Evolutionary conservation across 1,140 invertebrate genomes (phyloP), one percentile per base, ranked within the genome.

Genomic region (Drosophila triauraria): DNA sequence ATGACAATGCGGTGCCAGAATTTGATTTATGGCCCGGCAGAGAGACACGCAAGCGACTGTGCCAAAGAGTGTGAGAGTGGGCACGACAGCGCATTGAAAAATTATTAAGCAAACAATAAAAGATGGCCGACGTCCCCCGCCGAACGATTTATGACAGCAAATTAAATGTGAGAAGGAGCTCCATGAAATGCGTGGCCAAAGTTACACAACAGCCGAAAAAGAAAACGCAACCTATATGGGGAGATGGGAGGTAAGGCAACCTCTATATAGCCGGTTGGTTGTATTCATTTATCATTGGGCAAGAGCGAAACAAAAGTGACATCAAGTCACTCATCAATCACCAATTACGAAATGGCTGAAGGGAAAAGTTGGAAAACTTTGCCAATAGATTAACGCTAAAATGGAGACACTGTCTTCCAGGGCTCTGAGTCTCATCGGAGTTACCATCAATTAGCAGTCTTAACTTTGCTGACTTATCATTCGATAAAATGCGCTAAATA

Each of bases 321-420:
- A 90, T 88, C 79, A 58, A 85, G 84, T 83, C 78, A 87, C 75
- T 91, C 83, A 91, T 91, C 88, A 91, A 91, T 91, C 88, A 91
- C 58, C 87, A 91, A 91, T 91, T 91, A 91, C 81, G 81, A 80
- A 85, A 82, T 82, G 74, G 25, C 51, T 30, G 25, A 50, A 32
- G 30, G 20, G n/a, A 61, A 57, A 50, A 23, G 13, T 27, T 10
- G 77, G 64, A 75, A 82, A 88, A 76, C 57, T 61, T 85, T 59
- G 46, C 58, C 81, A 85, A 88, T 91, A 91, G 87, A 88, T 83
- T 78, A 75, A 72, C 71, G 74, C 65, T 81, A 78, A 81, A 83
- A 51, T 30, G 30, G 40, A 86, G 75, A 75, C 67, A 47, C 10
- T 15, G 71, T 6, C 12, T 42, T 54, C 15, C 56, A 12, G 44